These are phyloP conservation scores for Drosophila nigricruria DNA, from an alignment of 2,888 invertebrate species.

Conservation along the genomic window DNA sequence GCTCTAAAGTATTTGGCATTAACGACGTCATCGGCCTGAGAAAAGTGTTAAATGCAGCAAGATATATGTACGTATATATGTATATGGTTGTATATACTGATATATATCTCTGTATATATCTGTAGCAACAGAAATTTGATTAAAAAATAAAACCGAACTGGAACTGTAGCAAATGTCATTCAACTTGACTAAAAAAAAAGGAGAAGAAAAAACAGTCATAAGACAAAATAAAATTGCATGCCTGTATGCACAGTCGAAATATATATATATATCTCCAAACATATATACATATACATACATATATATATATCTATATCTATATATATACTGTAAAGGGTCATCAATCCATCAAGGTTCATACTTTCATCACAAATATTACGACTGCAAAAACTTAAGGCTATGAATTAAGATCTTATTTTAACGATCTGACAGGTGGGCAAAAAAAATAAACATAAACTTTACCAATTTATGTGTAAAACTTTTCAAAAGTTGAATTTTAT, in stretches of 20 bases:
- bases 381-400: not conserved
- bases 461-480: not conserved
- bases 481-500: not conserved
- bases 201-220: conserved; percentile 11
- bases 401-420: not conserved
- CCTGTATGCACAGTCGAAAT: conserved; percentile 22
- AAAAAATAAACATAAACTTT: not conserved
- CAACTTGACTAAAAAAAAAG: conserved; percentile 47
- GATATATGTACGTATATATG: not conserved
- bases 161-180: conserved; percentile 71
- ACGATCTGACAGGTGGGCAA: not conserved
- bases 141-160: conserved; percentile 42
- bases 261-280: conserved; percentile 1
- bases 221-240: conserved; percentile 17
- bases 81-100: not conserved
- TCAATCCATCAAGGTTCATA: conserved; percentile 14
- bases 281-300: conserved; percentile 1
- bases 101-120: not conserved
- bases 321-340: conserved; percentile 8
- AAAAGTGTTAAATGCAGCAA: conserved; percentile 45
- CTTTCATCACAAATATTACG: conserved; percentile 5
- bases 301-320: not conserved
- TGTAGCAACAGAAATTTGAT: conserved; percentile 19
- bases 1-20: conserved; percentile 14
- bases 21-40: conserved; percentile 41